Percentiles rank a stretch among this genome's conserved stretches.
Conservation (phyloP, 1,140 invertebrate species). For the Zophobas morio region DNA sequence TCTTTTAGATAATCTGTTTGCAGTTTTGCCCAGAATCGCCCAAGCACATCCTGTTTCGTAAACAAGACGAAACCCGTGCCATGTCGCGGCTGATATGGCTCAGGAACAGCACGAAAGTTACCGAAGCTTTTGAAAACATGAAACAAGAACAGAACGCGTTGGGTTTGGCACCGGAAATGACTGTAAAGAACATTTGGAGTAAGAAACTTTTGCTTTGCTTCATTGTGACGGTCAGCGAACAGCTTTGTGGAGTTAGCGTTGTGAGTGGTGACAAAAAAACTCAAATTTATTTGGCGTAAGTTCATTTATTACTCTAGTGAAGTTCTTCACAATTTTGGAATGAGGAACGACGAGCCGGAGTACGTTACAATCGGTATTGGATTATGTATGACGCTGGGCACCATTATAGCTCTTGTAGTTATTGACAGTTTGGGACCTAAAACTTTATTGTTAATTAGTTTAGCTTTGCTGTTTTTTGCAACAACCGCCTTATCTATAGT, state of each 20-base stretch:
- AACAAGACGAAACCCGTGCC: neutral
- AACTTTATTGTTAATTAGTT: neutral
- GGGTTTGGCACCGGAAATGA: neutral
- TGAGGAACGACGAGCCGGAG: neutral
- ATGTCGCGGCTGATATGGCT: neutral
- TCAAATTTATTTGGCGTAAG: neutral
- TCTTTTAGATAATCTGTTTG: neutral
- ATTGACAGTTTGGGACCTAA: neutral
- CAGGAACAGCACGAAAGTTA: neutral
- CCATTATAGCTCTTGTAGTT: neutral
- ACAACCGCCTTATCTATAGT: neutral
- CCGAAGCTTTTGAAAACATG: neutral
- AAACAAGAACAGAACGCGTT: neutral
- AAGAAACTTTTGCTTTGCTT: neutral
- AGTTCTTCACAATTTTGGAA: neutral
- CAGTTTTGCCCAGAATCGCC: constrained; percentile 3
- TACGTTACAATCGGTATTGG: neutral
- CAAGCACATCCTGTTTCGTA: neutral
- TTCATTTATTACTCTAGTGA: neutral
- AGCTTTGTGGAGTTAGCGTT: neutral
- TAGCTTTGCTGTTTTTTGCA: neutral
- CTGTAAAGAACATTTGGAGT: neutral
- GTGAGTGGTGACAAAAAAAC: neutral
- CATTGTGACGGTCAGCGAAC: neutral
- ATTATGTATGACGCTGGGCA: neutral